Evolutionary conservation across 2,888 invertebrate genomes (phyloP), one percentile per base, ranked within the genome.

Genomic region (Calephelis perditalis): DNA sequence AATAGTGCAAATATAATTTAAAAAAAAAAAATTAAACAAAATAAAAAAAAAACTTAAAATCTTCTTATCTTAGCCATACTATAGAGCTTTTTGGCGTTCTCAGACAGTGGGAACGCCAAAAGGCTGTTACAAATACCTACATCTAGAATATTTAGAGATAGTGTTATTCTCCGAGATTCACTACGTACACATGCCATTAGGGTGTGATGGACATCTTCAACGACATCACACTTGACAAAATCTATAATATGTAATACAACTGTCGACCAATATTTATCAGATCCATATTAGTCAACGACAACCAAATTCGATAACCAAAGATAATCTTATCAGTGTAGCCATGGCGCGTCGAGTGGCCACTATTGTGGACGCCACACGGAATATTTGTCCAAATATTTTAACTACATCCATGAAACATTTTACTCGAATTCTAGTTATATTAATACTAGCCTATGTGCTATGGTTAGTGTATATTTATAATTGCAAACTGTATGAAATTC

Each of bases 401-500:
- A 35, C 35, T 36, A 52, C 35, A 52, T 52, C 36, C 10, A 52
- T 36, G 52, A 52, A 52, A 52, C 35, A 11, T 11, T 52, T 52
- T 35, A 11, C 52, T 11, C 26, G 5, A 45, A 35, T 46, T 4
- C 35, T 57, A 35, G 36, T 45, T 35, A 0, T 44, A 44, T 26
- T 45, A 36, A 36, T 57, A 35, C 26, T 57, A 9, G 12, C 44
- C 8, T 44, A 44, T 35, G 11, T 46, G 1, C n/a, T 45, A 7
- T 44, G 35, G 35, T 36, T 57, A 45, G 1, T 57, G 7, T 57
- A 44, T 35, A 26, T 57, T 35, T 67, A 69, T 47, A 64, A 64
- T 11, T 15, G 49, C 3, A 65, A 62, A 15, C 36, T 69, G 36
- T 55, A 65, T 9, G 46, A 57, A 36, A 65, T 68, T 35, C 58